Conservation (phyloP, 2,113 vertebrate genomes). For the Tamias sibiricus region DNA sequence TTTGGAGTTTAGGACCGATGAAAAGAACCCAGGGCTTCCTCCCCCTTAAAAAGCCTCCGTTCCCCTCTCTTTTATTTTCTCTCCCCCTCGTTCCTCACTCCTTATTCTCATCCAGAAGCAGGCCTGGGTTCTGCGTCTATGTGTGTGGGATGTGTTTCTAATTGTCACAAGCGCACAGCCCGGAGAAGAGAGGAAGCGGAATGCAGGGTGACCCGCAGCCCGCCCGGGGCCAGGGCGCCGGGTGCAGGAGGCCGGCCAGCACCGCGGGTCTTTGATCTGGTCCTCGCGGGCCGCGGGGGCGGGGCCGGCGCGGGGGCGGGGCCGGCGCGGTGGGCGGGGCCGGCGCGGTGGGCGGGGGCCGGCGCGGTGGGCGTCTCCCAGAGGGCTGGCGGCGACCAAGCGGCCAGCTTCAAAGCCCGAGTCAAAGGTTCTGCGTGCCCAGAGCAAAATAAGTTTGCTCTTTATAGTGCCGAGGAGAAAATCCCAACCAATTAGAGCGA, state of each 20-base stretch:
- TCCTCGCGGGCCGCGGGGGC: slow-evolving; percentile 83
- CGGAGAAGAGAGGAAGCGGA: slow-evolving; percentile 41
- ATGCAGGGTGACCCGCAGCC: neutral
- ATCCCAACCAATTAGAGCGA: slow-evolving; percentile 79
- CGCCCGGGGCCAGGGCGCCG: neutral
- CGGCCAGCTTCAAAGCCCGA: slow-evolving; percentile 85
- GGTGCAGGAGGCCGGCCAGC: neutral
- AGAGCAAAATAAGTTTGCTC: slow-evolving; percentile 80
- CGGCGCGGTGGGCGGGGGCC: slow-evolving; percentile 76
- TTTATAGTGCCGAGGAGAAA: slow-evolving; percentile 81
- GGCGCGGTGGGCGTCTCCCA: too few species aligned
- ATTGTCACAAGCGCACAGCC: slow-evolving; percentile 24
- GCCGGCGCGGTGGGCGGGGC: slow-evolving; percentile 79
- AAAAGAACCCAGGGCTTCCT: slow-evolving; percentile 19
- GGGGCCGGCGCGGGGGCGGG: slow-evolving; percentile 76
- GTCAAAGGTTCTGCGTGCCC: slow-evolving; percentile 78
- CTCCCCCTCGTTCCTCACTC: slow-evolving; percentile 4
- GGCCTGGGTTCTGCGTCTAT: neutral
- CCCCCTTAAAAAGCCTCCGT: neutral
- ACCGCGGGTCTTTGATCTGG: slow-evolving; percentile 84
- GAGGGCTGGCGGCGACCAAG: slow-evolving; percentile 82
- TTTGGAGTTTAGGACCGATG: slow-evolving; percentile 15
- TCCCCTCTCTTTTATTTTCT: neutral
- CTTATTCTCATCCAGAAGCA: neutral
- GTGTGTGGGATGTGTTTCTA: neutral